Evolutionary conservation across 2,797 vertebrate genomes (phyloP).

Genomic region (Morelia viridis): DNA sequence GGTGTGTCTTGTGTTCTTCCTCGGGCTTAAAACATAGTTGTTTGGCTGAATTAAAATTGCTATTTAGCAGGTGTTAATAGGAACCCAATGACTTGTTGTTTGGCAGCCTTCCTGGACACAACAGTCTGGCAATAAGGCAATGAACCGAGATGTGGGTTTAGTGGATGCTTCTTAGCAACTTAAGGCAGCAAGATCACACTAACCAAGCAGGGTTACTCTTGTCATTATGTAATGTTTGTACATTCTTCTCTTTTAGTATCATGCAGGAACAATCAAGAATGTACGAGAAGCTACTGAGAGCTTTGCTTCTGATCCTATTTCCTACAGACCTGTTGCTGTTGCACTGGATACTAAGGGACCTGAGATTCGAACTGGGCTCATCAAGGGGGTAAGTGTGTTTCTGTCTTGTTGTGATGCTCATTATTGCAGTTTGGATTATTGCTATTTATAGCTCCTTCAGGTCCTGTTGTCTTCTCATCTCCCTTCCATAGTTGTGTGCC

Average conservation of each 20-base stretch:
- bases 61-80: not conserved
- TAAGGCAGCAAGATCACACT: fast-evolving
- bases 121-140: not conserved
- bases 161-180: not conserved
- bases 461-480: not conserved
- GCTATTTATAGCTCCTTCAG: not conserved
- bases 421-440: not conserved
- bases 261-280: slow-evolving; percentile 94
- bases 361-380: slow-evolving; percentile 97
- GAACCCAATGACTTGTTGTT: not conserved
- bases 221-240: not conserved
- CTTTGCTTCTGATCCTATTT: slow-evolving; percentile 85
- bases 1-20: not conserved
- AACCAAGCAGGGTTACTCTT: not conserved
- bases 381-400: slow-evolving; percentile 87
- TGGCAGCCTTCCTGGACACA: not conserved
- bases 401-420: fast-evolving
- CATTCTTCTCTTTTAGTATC: slow-evolving; percentile 79
- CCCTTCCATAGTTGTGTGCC: not conserved
- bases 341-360: slow-evolving; percentile 98
- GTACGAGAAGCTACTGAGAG: slow-evolving; percentile 90
- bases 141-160: not conserved
- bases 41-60: no score
- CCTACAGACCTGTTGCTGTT: slow-evolving; percentile 92
- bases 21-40: not conserved